Percentiles rank a stretch among this genome's conserved stretches.
Conservation (phyloP, 2,113 vertebrate species). For the Calidris pygmaea region DNA sequence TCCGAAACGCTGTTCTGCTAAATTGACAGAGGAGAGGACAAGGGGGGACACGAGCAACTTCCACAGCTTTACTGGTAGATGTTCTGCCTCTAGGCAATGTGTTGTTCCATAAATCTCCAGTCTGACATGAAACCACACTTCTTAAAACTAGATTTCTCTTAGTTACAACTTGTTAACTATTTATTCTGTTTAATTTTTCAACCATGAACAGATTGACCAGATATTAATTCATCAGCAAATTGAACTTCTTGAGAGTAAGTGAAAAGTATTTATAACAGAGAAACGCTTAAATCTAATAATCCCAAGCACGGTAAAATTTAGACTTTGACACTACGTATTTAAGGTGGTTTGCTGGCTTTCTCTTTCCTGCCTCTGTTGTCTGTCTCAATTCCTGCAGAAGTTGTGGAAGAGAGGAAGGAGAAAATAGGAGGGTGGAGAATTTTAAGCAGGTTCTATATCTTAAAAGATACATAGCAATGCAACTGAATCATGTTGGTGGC, state of each 20-base stretch:
- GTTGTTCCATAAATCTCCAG: background rate
- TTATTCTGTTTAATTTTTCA: conserved; percentile 52
- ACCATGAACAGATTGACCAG: conserved; percentile 84
- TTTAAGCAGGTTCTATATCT: background rate
- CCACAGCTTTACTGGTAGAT: background rate
- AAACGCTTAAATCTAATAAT: background rate
- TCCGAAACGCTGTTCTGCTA: background rate
- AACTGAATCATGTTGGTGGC: background rate
- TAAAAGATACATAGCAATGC: background rate
- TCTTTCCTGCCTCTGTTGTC: background rate
- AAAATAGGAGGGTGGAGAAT: background rate
- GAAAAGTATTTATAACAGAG: background rate
- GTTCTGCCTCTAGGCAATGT: background rate
- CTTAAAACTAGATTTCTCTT: background rate
- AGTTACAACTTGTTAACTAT: background rate
- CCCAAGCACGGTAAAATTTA: background rate
- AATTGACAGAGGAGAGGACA: background rate
- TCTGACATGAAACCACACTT: background rate
- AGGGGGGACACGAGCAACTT: rapidly evolving
- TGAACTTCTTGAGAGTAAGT: conserved; percentile 90
- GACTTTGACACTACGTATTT: background rate
- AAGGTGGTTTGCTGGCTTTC: background rate
- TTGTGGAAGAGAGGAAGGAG: background rate
- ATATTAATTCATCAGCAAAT: conserved; percentile 90
- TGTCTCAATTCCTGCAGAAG: background rate